phyloP scores from a whole-genome alignment of 2,797 vertebrate species.

The Pseudochaenichthys georgianus region DNA sequence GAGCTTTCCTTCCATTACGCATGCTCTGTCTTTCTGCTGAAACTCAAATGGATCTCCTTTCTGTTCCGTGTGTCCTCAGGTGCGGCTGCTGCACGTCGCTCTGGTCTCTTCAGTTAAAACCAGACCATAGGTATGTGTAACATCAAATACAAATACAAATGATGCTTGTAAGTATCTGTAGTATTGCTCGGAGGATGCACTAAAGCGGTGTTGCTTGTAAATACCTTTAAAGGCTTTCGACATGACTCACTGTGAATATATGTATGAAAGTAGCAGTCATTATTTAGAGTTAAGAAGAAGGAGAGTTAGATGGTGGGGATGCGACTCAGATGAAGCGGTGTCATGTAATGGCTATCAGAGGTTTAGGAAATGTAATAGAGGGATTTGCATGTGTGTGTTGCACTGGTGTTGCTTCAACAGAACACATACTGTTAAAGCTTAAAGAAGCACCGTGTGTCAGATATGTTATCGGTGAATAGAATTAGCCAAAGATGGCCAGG shows the following conservation, averaged over 20 bases:
- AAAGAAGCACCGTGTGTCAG: neutral
- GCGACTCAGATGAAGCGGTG: neutral
- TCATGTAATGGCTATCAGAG: neutral
- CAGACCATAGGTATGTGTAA: conserved; percentile 16
- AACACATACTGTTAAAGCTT: neutral
- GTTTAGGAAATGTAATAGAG: neutral
- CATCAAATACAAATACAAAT: neutral
- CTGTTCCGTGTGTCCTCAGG: conserved; percentile 5
- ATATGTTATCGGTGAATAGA: neutral
- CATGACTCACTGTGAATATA: neutral
- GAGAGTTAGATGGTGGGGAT: neutral
- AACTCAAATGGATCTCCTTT: neutral
- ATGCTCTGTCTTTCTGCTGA: neutral
- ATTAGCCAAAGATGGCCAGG: neutral
- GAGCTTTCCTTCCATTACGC: neutral
- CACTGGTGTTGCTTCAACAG: neutral
- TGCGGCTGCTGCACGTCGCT: conserved; percentile 1
- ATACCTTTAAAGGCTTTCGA: conserved; percentile 7
- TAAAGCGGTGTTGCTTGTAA: neutral
- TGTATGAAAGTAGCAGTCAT: neutral
- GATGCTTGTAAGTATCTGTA: neutral
- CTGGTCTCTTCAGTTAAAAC: neutral
- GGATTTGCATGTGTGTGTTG: neutral
- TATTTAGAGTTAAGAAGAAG: neutral
- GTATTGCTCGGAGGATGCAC: neutral